Conservation (phyloP, 2,888 invertebrate genomes). For the Pachymerium ferrugineum region DNA sequence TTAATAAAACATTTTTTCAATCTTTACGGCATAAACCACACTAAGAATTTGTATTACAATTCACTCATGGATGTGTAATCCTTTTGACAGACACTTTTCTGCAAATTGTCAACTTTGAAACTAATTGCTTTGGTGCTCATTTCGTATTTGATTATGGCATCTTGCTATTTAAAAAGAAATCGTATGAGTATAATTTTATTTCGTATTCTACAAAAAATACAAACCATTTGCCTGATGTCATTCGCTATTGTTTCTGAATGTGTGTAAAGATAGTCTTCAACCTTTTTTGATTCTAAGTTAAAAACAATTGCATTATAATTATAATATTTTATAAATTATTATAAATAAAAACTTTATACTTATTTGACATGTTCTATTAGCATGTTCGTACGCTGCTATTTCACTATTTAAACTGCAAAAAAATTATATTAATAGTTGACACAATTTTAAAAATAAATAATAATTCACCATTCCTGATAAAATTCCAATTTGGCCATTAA, state of each 20-base stretch:
- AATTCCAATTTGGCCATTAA: not conserved
- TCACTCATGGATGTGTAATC: no score
- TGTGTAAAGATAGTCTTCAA: not conserved
- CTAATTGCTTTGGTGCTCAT: not conserved
- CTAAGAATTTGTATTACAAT: no score
- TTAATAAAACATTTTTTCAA: no score
- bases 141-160: not conserved
- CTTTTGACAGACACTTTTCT: no score
- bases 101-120: not conserved
- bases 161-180: not conserved
- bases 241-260: not conserved
- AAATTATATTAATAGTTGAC: not conserved
- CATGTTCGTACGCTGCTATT: not conserved
- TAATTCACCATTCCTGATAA: not conserved
- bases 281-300: not conserved
- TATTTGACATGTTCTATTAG: not conserved
- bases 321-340: not conserved
- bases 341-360: not conserved
- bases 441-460: not conserved
- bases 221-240: not conserved
- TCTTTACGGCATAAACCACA: no score
- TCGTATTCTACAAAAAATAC: not conserved
- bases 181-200: not conserved
- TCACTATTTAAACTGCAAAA: not conserved
- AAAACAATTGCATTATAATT: not conserved